Base-by-base conservation (phyloP, 1,140 invertebrate species). In the Zaprionus ghesquierei region DNA sequence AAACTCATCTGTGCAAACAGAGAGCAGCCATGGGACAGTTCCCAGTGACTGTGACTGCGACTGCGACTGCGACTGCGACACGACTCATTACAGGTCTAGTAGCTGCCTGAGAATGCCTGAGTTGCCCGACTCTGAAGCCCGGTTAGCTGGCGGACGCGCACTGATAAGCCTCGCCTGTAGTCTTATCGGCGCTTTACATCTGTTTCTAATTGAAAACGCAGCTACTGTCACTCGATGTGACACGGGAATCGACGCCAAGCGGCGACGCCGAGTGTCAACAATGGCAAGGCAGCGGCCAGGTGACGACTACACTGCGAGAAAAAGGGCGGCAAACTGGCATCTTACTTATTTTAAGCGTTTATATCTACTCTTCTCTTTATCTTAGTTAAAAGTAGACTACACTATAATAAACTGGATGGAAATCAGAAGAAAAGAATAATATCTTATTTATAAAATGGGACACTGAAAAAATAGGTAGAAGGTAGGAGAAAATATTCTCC, bases 171-270 rank as follows among this genome's bases (percentile, higher is more conserved):
- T 18, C 33, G 22, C 12, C 33, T 46, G 49, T 27, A 59, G 53
- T 68, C 77, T 77, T 89, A 89, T 89, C 84, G 77, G 64, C 44
- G 66, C 64, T 81, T 91, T 74, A 91, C 90, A 91, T 91, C 90
- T 91, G 90, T 91, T 91, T 90, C 78, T 91, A 91, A 91, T 91
- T 91, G 86, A 91, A 89, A 89, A 91, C 89, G 86, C 90, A 90
- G 90, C 90, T 91, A 91, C 90, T 86, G 89, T 79, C 62, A 41
- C 69, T 51, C 60, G 75, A 79, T 73, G 70, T 77, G 69, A 91
- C 80, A 79, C 63, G 76, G 81, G 90, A 89, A 79, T 90, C 81
- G 86, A 91, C 86, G 85, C 89, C 89, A 91, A 89, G n/a, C 35
- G 15, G 35, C 35, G 5, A 22, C 18, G 41, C 10, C 8, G 9